Evolutionary conservation across 2,888 invertebrate genomes (phyloP), one percentile per base, ranked within the genome.

Genomic region (Scaptomyza reducta): DNA sequence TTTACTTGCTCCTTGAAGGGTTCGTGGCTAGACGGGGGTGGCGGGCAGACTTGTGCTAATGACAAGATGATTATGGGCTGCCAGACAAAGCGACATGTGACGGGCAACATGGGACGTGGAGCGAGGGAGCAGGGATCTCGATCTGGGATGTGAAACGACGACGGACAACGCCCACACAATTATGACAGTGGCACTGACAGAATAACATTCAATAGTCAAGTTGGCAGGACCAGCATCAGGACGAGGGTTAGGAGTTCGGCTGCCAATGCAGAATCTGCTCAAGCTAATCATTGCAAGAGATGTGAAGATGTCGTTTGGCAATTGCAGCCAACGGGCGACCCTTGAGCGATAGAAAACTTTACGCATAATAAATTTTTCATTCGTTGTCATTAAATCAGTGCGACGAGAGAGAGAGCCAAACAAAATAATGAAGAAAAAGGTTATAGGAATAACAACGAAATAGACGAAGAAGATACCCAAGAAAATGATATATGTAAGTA

Each of bases 351-450:
- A 55, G 61, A 75, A 63, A 76, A 79, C 72, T 90, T 90, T 77
- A 90, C 89, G 90, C 87, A 88, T 88, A 87, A 90, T 90, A 90
- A 90, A 90, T 90, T 90, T 89, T 89, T 86, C 75, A 79, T 82
- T 79, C 73, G 76, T 68, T 80, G 82, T 84, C 90, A 87, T 90
- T 90, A 90, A 90, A 89, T 90, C 89, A 90, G 87, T 87, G 78
- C 58, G 56, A 22, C 25, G 27, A 6, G 57, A 16, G 44, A 45
- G 25, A n/a, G n/a, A n/a, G n/a, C n/a, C n/a, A n/a, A n/a, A n/a
- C n/a, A n/a, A n/a, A n/a, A n/a, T 68, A 33, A 4, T 22, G 3
- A 22, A 22, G 13, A 0, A 33, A 13, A 13, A n/a, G 6, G 13
- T 13, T 1, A 13, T 33, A 33, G 5, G 13, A n/a, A 33, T 35